Percentiles rank a stretch among this genome's conserved stretches.
Conservation (phyloP, 2,888 invertebrate species). For the Dicyrtomina minuta region DNA sequence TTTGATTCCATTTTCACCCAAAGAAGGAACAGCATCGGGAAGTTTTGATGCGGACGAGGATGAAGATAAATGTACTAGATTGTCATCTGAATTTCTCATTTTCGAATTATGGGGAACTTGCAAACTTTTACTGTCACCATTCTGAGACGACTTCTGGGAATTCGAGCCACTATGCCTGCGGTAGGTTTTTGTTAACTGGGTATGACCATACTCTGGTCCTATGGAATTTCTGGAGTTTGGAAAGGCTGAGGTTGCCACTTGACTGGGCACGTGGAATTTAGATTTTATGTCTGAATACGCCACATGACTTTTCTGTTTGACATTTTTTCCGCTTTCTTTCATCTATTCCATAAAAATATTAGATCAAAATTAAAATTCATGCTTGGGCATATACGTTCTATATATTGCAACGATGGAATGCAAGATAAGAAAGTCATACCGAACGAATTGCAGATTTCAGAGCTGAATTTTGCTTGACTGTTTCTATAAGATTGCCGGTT, state of each 20-base stretch:
- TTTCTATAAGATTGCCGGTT: constrained; percentile 50
- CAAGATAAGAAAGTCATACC: constrained; percentile 32
- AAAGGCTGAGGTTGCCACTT: constrained; percentile 6
- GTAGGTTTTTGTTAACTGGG: constrained; percentile 42
- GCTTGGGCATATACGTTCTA: not conserved
- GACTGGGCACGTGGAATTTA: constrained; percentile 59
- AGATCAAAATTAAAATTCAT: constrained; percentile 24
- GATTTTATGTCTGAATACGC: constrained; percentile 75
- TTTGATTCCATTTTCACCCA: constrained; percentile 30
- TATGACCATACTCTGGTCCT: constrained; percentile 29
- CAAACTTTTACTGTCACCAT: constrained; percentile 20
- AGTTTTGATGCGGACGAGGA: constrained; percentile 50
- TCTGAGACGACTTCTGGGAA: constrained; percentile 15
- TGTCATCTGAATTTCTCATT: constrained; percentile 45
- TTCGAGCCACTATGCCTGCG: constrained; percentile 37
- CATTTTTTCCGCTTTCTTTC: constrained; percentile 72
- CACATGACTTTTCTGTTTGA: constrained; percentile 64
- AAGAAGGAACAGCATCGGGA: constrained; percentile 25
- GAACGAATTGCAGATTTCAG: constrained; percentile 51
- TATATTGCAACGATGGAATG: not conserved
- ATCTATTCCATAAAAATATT: constrained; percentile 60
- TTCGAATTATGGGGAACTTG: constrained; percentile 30
- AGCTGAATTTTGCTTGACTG: constrained; percentile 52
- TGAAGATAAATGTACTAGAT: constrained; percentile 47
- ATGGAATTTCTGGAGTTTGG: constrained; percentile 6